A percentile compares a stretch with the other conserved stretches of the same genome.
Evolutionary conservation across 2,797 vertebrate genomes (phyloP).

Genomic region (Coregonus sp.): DNA sequence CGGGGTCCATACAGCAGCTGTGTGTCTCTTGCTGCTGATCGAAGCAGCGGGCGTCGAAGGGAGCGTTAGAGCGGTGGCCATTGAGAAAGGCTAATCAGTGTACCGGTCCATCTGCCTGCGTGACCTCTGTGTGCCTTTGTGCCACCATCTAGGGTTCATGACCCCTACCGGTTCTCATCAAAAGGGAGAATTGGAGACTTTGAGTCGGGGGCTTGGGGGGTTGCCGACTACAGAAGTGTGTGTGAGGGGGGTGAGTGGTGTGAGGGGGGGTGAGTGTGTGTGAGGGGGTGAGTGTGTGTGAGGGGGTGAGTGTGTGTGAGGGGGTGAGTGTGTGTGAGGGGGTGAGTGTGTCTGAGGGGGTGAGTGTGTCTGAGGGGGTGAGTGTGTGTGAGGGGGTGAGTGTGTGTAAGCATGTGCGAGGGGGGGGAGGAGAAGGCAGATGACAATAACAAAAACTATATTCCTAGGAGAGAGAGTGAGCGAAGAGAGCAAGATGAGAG

Average conservation of each 20-base stretch:
- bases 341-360: constrained; percentile 44
- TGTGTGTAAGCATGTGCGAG: constrained; percentile 38
- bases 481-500: no score
- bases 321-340: constrained; percentile 32
- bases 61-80: no score
- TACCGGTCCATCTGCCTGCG: constrained; percentile 14
- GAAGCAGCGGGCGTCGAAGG: background rate
- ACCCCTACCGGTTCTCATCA: constrained; percentile 54
- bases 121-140: constrained; percentile 55
- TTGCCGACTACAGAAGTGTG: background rate
- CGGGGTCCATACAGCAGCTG: constrained; percentile 26
- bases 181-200: constrained; percentile 30
- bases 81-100: constrained; percentile 20
- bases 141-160: constrained; percentile 73
- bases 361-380: constrained; percentile 16
- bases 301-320: constrained; percentile 52
- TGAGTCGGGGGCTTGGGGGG: constrained; percentile 15
- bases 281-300: constrained; percentile 34
- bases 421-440: constrained; percentile 3
- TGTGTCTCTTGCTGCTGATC: constrained; percentile 9
- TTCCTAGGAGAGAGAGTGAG: no score
- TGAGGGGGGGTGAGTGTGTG: constrained; percentile 31
- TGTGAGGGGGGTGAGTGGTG: background rate
- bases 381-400: constrained; percentile 37
- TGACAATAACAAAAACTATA: no score